These are phyloP conservation scores for Trachymyrmex septentrionalis DNA, from an alignment of 1,140 invertebrate genomes.

Conservation along the genomic window DNA sequence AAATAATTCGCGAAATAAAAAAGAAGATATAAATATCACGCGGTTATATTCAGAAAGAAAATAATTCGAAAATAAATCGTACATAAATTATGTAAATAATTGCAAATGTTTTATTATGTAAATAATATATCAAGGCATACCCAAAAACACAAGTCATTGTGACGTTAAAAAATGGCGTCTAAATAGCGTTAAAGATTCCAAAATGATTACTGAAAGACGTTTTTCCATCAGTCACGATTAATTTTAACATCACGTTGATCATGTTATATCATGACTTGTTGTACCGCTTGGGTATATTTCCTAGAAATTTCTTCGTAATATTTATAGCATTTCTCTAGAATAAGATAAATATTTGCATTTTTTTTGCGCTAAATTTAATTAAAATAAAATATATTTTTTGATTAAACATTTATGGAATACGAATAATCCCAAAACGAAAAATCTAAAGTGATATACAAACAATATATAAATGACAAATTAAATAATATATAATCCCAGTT, in stretches of 20 bases:
- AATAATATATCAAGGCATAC: not conserved
- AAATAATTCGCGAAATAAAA: not conserved
- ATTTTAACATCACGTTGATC: too few relatives aligned
- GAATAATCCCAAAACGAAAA: not conserved
- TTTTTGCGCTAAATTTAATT: not conserved
- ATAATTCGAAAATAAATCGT: not conserved
- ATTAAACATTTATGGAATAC: not conserved
- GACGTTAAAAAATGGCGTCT: too few relatives aligned
- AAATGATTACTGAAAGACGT: too few relatives aligned
- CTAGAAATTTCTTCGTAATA: not conserved
- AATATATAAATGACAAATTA: conserved; percentile 9
- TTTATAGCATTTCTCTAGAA: not conserved
- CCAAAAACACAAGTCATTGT: too few relatives aligned
- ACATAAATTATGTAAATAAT: not conserved
- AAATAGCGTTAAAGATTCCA: too few relatives aligned
- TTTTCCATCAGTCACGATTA: too few relatives aligned
- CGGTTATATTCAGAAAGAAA: not conserved
- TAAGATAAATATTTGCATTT: not conserved
- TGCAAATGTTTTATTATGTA: not conserved
- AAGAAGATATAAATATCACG: not conserved
- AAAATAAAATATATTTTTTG: conserved; percentile 10
- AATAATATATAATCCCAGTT: not conserved
- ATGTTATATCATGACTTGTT: too few relatives aligned
- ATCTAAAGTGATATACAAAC: not conserved
- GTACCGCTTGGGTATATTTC: not conserved